These are phyloP conservation scores for Falco rusticolus DNA, from an alignment of 2,797 vertebrate genomes.

Conservation along the genomic window DNA sequence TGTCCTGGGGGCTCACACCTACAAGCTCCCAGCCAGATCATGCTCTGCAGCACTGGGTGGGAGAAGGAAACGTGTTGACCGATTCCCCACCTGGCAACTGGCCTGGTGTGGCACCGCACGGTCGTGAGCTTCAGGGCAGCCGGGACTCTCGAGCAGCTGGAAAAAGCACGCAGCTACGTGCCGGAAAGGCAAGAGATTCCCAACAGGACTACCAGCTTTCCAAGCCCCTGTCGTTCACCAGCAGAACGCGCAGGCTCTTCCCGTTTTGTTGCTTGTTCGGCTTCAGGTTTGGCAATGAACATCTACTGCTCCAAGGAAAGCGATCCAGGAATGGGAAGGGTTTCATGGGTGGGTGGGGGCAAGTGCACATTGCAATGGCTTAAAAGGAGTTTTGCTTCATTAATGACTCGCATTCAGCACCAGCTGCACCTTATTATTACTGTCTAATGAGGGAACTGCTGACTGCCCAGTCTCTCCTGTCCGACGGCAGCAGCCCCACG, in stretches of 20 bases:
- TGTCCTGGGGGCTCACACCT: not conserved
- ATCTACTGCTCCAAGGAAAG: not conserved
- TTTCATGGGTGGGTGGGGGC: rapidly evolving
- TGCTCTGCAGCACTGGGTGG: not conserved
- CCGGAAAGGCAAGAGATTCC: not conserved
- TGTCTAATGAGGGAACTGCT: rapidly evolving
- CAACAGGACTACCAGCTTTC: not conserved
- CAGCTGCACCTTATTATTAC: not conserved
- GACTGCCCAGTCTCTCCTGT: not conserved
- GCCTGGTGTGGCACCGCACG: not conserved
- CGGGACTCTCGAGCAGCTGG: not conserved
- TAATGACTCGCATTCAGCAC: not conserved
- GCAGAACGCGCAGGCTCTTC: rapidly evolving
- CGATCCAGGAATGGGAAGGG: rapidly evolving
- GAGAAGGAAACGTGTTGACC: not conserved
- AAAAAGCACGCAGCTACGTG: rapidly evolving
- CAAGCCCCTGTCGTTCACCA: not conserved
- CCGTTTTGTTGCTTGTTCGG: rapidly evolving
- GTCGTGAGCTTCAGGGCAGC: not conserved
- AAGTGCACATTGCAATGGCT: rapidly evolving
- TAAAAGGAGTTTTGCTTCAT: not conserved
- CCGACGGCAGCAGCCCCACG: not conserved
- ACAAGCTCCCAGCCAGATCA: not conserved
- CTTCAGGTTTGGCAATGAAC: not conserved
- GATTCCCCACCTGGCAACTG: not conserved